phyloP scores from a whole-genome alignment of 2,888 invertebrate genomes.

The Drosophila sordidula region DNA sequence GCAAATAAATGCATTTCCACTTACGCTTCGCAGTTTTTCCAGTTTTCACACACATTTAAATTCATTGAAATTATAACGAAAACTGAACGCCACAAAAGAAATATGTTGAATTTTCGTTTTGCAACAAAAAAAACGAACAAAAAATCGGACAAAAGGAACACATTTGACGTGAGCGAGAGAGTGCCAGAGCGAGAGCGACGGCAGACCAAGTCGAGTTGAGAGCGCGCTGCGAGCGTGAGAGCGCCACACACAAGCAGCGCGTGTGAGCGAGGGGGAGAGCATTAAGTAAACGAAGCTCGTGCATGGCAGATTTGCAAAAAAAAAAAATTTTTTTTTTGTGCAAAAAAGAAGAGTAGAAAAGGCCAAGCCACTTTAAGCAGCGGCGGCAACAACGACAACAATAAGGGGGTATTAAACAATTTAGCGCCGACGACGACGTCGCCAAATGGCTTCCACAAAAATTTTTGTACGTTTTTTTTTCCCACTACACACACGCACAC shows the following conservation, averaged over 20 bases:
- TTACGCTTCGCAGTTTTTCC: slow-evolving; percentile 14
- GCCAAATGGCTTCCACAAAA: slow-evolving; percentile 47
- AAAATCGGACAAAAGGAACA: slow-evolving; percentile 77
- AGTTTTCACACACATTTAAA: slow-evolving; percentile 50
- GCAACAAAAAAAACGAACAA: slow-evolving; percentile 44
- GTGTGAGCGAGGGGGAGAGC: slow-evolving; percentile 44
- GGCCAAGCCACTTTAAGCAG: slow-evolving; percentile 58
- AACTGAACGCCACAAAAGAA: slow-evolving; percentile 61
- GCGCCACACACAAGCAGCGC: slow-evolving; percentile 31
- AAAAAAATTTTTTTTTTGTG: slow-evolving; percentile 34
- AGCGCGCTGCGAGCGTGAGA: slow-evolving; percentile 24
- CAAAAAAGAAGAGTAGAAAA: slow-evolving; percentile 52
- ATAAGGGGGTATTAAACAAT: slow-evolving; percentile 52
- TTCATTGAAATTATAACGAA: slow-evolving; percentile 60
- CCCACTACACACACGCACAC: slow-evolving; percentile 47
- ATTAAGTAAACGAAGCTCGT: slow-evolving; percentile 75
- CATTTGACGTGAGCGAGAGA: slow-evolving; percentile 58
- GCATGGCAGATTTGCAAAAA: slow-evolving; percentile 73
- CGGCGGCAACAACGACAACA: slow-evolving; percentile 45
- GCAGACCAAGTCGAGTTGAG: slow-evolving; percentile 10
- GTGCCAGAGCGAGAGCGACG: slow-evolving; percentile 26
- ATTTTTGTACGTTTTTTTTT: slow-evolving; percentile 56
- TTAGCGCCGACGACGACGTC: slow-evolving; percentile 48
- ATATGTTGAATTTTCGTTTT: slow-evolving; percentile 70
- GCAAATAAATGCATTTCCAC: not conserved